phyloP scores from a whole-genome alignment of 1,140 invertebrate species.

The Sycobia sp. region DNA sequence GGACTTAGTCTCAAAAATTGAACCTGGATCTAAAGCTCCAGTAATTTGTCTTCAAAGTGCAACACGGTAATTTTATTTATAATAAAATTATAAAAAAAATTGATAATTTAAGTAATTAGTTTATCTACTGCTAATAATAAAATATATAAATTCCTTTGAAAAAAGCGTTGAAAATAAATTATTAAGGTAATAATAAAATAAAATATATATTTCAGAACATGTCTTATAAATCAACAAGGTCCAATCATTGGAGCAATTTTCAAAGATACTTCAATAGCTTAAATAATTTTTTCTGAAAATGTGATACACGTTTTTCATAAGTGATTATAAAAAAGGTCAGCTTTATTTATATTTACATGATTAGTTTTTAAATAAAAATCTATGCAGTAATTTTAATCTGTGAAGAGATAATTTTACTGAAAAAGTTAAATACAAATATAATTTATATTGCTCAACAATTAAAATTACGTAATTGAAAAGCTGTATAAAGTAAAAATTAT shows the following conservation, averaged over 20 bases:
- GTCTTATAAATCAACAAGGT: slow-evolving; percentile 56
- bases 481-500: too few species aligned
- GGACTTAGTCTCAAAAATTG: slow-evolving; percentile 55
- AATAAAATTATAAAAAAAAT: not conserved
- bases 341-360: too few species aligned
- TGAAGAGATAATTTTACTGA: too few species aligned
- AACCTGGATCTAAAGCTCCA: slow-evolving; percentile 50
- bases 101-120: not conserved
- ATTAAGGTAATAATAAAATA: slow-evolving; percentile 22
- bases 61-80: slow-evolving; percentile 43
- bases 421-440: too few species aligned
- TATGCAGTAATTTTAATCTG: too few species aligned
- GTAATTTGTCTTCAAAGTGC: slow-evolving; percentile 56
- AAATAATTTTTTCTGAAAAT: not conserved
- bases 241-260: slow-evolving; percentile 57
- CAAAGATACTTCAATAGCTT: slow-evolving; percentile 48
- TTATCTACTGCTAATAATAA: not conserved
- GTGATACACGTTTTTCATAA: too few species aligned
- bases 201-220: slow-evolving; percentile 51
- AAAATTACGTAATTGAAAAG: too few species aligned
- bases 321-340: too few species aligned
- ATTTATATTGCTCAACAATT: too few species aligned
- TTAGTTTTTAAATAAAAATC: too few species aligned
- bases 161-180: slow-evolving; percentile 23
- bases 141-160: not conserved